These are phyloP conservation scores for Trogon surrucura DNA, from an alignment of 2,113 vertebrate genomes.

Conservation along the genomic window DNA sequence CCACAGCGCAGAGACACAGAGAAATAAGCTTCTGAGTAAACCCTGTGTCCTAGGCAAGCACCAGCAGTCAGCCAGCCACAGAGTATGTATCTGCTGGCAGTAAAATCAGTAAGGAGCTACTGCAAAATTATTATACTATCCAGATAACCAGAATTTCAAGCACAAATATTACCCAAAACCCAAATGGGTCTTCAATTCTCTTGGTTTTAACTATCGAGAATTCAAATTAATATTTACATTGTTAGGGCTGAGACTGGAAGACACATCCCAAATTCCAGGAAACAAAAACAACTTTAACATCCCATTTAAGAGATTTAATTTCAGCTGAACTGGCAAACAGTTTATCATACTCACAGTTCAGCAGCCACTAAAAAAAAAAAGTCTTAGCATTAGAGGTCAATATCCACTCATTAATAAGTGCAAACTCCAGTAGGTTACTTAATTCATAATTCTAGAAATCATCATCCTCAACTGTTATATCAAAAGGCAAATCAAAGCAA, in stretches of 20 bases:
- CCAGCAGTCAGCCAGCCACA: not conserved
- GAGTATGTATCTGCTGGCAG: not conserved
- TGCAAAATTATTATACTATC: not conserved
- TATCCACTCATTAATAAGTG: not conserved
- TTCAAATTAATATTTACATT: not conserved
- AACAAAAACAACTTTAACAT: not conserved
- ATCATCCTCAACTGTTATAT: not conserved
- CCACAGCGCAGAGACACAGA: not conserved
- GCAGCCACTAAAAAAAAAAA: not conserved
- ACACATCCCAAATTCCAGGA: not conserved
- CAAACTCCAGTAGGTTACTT: too few species aligned
- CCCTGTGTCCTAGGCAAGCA: not conserved
- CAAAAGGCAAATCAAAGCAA: constrained; percentile 26
- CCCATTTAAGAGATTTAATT: not conserved
- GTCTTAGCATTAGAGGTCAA: not conserved
- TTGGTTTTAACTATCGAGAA: not conserved
- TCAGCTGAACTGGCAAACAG: not conserved
- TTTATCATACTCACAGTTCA: not conserved
- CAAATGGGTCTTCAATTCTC: not conserved
- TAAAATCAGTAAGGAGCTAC: not conserved
- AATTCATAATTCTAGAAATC: not conserved
- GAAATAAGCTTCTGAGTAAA: not conserved
- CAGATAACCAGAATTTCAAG: not conserved
- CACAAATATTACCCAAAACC: not conserved
- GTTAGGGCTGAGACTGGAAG: not conserved